Conservation (phyloP, 2,113 vertebrate genomes). For the Octodon degus region DNA sequence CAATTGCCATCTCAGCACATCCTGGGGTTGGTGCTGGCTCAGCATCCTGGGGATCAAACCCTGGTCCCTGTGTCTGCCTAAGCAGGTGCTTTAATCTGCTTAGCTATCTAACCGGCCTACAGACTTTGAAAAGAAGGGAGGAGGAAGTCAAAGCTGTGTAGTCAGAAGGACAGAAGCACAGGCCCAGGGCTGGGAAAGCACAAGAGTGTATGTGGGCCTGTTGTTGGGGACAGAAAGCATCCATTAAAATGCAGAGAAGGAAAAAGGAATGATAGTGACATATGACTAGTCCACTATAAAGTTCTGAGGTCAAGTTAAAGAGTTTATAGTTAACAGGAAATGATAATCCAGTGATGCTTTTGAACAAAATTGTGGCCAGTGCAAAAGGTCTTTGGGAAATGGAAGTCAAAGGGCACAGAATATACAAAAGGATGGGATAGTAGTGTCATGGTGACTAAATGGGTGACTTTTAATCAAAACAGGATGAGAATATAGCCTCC, state of each 20-base stretch:
- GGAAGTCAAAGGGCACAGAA: background rate
- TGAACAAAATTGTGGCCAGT: background rate
- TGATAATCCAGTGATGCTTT: background rate
- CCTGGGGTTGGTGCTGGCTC: too few species aligned
- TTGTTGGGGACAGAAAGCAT: background rate
- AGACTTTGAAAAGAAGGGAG: background rate
- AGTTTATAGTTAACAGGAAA: conserved; percentile 10
- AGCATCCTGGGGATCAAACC: too few species aligned
- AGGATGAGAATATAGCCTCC: background rate
- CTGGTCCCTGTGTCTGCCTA: too few species aligned
- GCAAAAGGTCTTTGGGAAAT: background rate
- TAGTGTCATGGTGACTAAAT: background rate
- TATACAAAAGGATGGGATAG: background rate
- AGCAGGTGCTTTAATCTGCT: too few species aligned
- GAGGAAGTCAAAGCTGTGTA: accelerated
- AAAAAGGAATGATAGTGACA: background rate
- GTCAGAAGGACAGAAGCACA: background rate
- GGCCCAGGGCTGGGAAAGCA: background rate
- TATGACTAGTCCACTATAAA: background rate
- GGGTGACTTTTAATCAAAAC: background rate
- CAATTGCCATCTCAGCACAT: too few species aligned
- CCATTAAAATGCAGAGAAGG: background rate
- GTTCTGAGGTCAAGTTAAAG: background rate
- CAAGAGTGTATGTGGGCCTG: background rate
- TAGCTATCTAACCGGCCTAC: too few species aligned